A percentile compares a stretch with the other conserved stretches of the same genome.
These are phyloP conservation scores for Hyperoplus immaculatus DNA, from an alignment of 2,797 vertebrate species.

Conservation along the genomic window DNA sequence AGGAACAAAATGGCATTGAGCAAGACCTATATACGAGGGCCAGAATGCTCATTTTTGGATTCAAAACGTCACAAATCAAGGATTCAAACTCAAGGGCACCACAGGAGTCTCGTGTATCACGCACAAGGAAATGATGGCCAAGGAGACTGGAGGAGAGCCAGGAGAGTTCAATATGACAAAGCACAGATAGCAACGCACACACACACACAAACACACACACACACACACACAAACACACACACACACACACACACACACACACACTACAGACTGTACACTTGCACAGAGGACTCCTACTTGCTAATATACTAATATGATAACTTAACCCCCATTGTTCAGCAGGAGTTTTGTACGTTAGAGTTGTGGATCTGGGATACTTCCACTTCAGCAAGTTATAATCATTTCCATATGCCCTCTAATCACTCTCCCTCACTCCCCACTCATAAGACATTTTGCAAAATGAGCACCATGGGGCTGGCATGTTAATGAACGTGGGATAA, in stretches of 20 bases:
- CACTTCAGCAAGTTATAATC: constrained; percentile 65
- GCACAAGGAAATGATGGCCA: constrained; percentile 65
- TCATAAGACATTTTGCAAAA: constrained; percentile 59
- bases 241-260: constrained; percentile 16
- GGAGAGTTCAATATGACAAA: constrained; percentile 47
- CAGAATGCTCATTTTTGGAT: constrained; percentile 29
- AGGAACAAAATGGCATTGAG: neutral
- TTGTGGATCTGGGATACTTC: constrained; percentile 43
- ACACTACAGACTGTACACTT: neutral
- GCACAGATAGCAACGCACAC: constrained; percentile 35
- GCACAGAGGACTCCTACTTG: constrained; percentile 2
- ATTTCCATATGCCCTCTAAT: constrained; percentile 79
- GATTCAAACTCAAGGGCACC: constrained; percentile 66
- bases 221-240: constrained; percentile 12
- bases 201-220: neutral
- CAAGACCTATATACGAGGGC: neutral
- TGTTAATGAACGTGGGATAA: constrained; percentile 76
- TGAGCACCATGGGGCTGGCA: constrained; percentile 64
- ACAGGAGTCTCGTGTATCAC: constrained; percentile 53
- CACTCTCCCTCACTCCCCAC: constrained; percentile 64
- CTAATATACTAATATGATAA: constrained; percentile 24
- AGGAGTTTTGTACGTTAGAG: constrained; percentile 29
- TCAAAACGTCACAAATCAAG: constrained; percentile 56
- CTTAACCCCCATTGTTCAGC: constrained; percentile 45
- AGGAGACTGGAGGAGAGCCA: constrained; percentile 66